Percentiles rank a stretch among this genome's conserved stretches.
Evolutionary conservation across 2,797 vertebrate genomes (phyloP).

Genomic region (Aratinga solstitialis): DNA sequence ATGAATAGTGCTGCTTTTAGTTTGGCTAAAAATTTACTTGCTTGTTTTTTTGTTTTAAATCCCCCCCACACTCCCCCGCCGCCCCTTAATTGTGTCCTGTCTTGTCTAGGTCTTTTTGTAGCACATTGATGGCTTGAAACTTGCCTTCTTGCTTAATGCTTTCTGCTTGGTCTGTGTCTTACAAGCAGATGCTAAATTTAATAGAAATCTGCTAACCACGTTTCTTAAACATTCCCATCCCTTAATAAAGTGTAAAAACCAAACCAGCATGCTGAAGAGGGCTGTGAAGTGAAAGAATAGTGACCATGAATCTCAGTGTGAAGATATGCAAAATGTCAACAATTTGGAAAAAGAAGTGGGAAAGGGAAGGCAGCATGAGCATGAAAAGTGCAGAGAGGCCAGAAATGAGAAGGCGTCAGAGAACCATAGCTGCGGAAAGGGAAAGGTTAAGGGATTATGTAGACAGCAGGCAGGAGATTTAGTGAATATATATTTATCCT

Average conservation of each 20-base stretch:
- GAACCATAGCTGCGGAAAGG: background rate
- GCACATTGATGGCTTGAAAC: background rate
- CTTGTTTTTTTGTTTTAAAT: background rate
- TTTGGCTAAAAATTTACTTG: background rate
- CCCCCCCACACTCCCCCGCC: too few species aligned
- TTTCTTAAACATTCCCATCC: constrained; percentile 23
- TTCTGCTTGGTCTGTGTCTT: background rate
- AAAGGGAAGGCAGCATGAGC: background rate
- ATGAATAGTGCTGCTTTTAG: background rate
- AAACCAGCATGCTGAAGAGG: background rate
- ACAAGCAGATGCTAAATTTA: background rate
- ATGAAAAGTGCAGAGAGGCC: background rate
- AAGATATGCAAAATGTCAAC: background rate
- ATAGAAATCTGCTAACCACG: constrained; percentile 18
- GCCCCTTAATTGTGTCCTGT: background rate
- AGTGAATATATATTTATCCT: constrained; percentile 72
- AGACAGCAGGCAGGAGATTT: constrained; percentile 58
- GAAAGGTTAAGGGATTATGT: constrained; percentile 49
- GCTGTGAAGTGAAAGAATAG: background rate
- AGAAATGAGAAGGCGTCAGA: background rate
- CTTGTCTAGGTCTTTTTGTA: background rate
- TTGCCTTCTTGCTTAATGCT: background rate
- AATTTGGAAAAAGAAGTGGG: background rate
- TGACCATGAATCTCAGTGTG: background rate
- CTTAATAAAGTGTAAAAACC: background rate